Evolutionary conservation across 1,140 invertebrate genomes (phyloP).

Genomic region (Lordiphosa collinella): DNA sequence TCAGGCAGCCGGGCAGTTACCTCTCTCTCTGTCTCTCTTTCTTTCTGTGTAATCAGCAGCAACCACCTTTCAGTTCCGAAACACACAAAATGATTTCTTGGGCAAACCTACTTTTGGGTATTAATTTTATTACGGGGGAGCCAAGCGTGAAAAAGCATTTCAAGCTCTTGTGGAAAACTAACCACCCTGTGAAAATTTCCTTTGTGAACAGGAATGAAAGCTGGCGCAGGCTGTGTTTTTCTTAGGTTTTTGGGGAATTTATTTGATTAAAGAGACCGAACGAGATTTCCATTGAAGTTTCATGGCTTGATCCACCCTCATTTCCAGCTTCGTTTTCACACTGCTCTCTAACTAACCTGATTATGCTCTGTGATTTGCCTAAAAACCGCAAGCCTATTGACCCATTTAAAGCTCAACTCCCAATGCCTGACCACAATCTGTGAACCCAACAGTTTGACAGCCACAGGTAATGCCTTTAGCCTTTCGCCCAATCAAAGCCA

Average conservation of each 20-base stretch:
- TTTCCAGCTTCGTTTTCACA: too few relatives aligned
- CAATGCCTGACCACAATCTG: background rate
- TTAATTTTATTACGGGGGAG: too few relatives aligned
- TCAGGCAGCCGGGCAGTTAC: constrained; percentile 26
- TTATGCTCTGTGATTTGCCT: too few relatives aligned
- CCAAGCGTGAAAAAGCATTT: too few relatives aligned
- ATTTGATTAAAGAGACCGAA: too few relatives aligned
- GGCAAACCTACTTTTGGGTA: constrained; percentile 26
- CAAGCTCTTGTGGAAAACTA: background rate
- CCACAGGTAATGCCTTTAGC: constrained; percentile 23
- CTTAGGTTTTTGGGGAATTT: too few relatives aligned
- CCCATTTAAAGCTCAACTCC: background rate
- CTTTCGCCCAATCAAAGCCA: constrained; percentile 49
- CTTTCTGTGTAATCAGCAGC: background rate
- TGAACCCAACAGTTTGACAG: background rate
- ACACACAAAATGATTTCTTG: constrained; percentile 16
- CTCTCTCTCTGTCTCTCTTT: background rate
- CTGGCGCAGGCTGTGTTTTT: too few relatives aligned
- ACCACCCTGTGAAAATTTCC: constrained; percentile 23
- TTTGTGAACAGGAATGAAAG: constrained; percentile 1
- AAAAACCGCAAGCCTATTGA: constrained; percentile 1
- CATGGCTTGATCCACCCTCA: background rate
- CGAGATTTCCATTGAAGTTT: constrained; percentile 1
- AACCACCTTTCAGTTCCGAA: constrained; percentile 15
- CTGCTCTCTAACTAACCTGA: too few relatives aligned